Evolutionary conservation across 1,140 invertebrate species (phyloP).

Genomic region (Thereuonema tuberculata): DNA sequence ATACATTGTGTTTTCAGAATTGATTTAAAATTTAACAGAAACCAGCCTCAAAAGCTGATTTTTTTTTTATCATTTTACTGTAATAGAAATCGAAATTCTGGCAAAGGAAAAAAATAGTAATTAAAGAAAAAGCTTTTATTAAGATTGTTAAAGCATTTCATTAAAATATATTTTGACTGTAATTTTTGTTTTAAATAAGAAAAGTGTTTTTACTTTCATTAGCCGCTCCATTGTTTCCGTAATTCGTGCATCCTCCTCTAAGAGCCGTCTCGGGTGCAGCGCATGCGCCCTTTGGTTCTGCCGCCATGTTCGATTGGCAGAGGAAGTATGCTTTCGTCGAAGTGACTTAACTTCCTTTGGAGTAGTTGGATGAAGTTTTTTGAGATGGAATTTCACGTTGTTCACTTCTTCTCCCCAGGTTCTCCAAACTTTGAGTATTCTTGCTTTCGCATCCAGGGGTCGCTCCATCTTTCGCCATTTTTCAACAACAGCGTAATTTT

Average conservation of each 20-base stretch:
- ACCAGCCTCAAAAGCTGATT: too few relatives aligned
- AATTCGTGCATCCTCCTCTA: constrained; percentile 19
- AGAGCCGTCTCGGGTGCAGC: constrained; percentile 17
- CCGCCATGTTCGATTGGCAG: constrained; percentile 8
- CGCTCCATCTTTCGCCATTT: constrained; percentile 46
- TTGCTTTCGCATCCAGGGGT: constrained; percentile 47
- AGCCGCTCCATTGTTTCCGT: constrained; percentile 47
- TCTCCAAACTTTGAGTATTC: constrained; percentile 54
- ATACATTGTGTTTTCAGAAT: too few relatives aligned
- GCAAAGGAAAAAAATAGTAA: too few relatives aligned
- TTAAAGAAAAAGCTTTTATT: too few relatives aligned
- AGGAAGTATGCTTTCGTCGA: constrained; percentile 2
- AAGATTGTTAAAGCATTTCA: too few relatives aligned
- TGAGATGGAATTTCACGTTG: constrained; percentile 43
- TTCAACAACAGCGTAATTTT: constrained; percentile 42
- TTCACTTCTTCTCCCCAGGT: constrained; percentile 56
- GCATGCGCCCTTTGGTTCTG: constrained; percentile 6
- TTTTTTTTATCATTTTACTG: too few relatives aligned
- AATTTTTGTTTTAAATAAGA: too few relatives aligned
- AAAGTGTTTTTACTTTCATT: too few relatives aligned
- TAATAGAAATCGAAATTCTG: too few relatives aligned
- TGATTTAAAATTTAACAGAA: too few relatives aligned
- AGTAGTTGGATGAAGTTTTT: constrained; percentile 23
- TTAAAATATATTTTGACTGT: too few relatives aligned
- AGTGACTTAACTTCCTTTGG: constrained; percentile 15